Evolutionary conservation across 2,888 invertebrate genomes (phyloP).

Genomic region (Harpalus rubripes): DNA sequence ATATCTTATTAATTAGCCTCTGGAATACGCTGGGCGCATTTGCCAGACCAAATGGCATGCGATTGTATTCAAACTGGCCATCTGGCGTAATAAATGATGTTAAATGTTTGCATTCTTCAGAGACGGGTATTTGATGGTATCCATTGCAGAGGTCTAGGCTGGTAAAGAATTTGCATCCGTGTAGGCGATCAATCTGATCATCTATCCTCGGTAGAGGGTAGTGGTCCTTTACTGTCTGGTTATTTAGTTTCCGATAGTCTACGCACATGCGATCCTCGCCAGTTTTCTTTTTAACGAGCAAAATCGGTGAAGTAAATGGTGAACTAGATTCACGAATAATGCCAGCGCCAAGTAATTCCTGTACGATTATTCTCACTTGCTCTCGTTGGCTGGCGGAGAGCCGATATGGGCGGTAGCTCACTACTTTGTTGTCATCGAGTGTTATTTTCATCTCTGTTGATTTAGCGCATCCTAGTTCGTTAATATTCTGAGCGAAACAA

Average conservation of each 20-base stretch:
- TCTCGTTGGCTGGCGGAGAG: too few relatives aligned
- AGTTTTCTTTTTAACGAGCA: too few relatives aligned
- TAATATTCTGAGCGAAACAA: not conserved
- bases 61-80: constrained; percentile 68
- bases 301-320: too few relatives aligned
- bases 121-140: constrained; percentile 72
- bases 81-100: constrained; percentile 73
- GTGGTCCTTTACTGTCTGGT: constrained; percentile 70
- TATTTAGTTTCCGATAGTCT: constrained; percentile 72
- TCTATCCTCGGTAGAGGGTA: constrained; percentile 73
- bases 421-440: too few relatives aligned
- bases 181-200: constrained; percentile 71
- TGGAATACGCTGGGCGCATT: constrained; percentile 73
- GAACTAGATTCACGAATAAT: too few relatives aligned
- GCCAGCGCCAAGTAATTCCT: too few relatives aligned
- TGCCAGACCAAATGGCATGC: constrained; percentile 69
- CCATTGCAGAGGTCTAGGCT: constrained; percentile 72
- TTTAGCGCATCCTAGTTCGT: not conserved
- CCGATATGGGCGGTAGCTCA: too few relatives aligned
- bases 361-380: too few relatives aligned
- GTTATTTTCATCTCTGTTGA: too few relatives aligned
- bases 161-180: constrained; percentile 70
- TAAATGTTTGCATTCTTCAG: constrained; percentile 69
- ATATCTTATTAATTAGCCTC: constrained; percentile 69
- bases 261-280: too few relatives aligned